Evolutionary conservation across 2,113 vertebrate genomes (phyloP), one percentile per base, ranked within the genome.

Genomic region (Meriones unguiculatus): DNA sequence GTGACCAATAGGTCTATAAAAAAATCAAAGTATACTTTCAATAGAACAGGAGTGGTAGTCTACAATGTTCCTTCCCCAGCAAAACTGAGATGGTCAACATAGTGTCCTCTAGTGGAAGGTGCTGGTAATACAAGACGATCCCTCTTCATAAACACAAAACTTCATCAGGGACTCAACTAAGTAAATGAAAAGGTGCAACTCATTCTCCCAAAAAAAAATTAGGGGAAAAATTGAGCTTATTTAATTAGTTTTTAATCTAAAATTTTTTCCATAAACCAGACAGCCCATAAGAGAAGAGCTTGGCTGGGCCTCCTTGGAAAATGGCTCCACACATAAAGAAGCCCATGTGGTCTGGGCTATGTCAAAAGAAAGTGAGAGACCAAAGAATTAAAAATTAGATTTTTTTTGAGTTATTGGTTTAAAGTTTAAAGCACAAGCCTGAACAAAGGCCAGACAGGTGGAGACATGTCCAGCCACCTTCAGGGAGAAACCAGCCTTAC

Each of bases 11-110:
- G 25, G 25, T 73, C 46, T 72, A 69, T 38, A 35, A 84, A 46
- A 46, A 84, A 84, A 90, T 67, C 14, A 62, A 91, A 95, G 52
- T n/a, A 54, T n/a, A 62, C 46, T 91, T 96, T 78, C 72, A 62
- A 9, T 25, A 52, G 52, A 93, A 57, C 54, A 78, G 35, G n/a
- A 75, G 41, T 20, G 2, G 25, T 24, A 28, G 35, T 28, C 70
- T 87, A 35, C n/a, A 54, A 13, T 35, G 17, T 24, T 2, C 84
- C 6, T 32, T 17, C 15, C 28, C 30, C 32, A 2, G 2, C 22
- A 15, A 35, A 84, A 75, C 12, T 41, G 52, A 85, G 85, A 87
- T 67, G 9, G 50, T 4, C 3, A 57, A 13, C 46, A 24, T 20
- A 80, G 73, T 10, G 76, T 52, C 87, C 90, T 93, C 84, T 89